Conservation (phyloP, 2,113 vertebrate species). For the Serinus canaria region DNA sequence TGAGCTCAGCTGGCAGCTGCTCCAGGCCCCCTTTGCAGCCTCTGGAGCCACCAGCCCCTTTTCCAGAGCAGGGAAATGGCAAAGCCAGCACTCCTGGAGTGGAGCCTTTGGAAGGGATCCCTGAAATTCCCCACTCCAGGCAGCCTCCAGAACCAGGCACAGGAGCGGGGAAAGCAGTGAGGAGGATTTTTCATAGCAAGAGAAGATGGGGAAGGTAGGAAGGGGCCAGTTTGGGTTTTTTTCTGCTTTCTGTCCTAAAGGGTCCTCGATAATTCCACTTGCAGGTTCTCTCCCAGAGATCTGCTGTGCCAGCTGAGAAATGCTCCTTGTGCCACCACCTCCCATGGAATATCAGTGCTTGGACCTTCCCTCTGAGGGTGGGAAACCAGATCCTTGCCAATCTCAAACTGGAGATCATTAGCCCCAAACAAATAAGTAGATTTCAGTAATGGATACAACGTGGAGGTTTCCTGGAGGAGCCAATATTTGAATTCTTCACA, state of each 20-base stretch:
- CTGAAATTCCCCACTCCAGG: background rate
- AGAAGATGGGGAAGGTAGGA: background rate
- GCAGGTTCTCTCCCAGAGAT: background rate
- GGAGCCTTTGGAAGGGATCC: background rate
- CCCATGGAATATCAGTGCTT: background rate
- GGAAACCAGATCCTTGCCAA: background rate
- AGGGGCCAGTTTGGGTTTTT: background rate
- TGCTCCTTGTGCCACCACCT: background rate
- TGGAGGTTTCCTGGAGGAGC: background rate
- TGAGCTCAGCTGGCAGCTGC: background rate
- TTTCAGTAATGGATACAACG: background rate
- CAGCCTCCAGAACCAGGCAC: background rate
- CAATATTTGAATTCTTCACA: constrained; percentile 35
- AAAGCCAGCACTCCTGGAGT: background rate
- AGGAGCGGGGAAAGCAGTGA: background rate
- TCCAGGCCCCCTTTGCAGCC: background rate
- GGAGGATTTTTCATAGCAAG: background rate
- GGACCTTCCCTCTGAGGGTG: background rate
- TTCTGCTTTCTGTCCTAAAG: background rate
- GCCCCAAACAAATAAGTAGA: background rate
- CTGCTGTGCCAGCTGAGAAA: background rate
- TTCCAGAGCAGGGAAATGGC: background rate
- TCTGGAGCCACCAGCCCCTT: background rate
- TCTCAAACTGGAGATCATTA: background rate
- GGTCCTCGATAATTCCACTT: background rate